Evolutionary conservation across 2,888 invertebrate species (phyloP).

Genomic region (Pocota personata): DNA sequence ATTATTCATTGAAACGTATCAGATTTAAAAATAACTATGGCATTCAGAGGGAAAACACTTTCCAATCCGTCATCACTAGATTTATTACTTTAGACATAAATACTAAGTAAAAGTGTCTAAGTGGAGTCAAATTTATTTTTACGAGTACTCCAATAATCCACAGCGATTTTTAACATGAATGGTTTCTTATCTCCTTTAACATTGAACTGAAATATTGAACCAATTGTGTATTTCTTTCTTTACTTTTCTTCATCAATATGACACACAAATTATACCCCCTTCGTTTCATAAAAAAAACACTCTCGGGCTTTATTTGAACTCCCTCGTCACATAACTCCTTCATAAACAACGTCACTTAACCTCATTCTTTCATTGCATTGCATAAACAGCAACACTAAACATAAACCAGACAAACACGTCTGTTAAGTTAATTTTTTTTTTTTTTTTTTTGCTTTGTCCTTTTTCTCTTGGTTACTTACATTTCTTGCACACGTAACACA

Average conservation of each 20-base stretch:
- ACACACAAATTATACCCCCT: neutral
- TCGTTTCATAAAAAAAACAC: neutral
- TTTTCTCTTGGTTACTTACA: conserved; percentile 34
- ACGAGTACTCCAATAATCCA: too few species aligned
- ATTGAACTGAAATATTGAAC: neutral
- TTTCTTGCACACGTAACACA: conserved; percentile 51
- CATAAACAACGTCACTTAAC: conserved; percentile 15
- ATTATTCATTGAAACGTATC: too few species aligned
- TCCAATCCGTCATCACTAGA: too few species aligned
- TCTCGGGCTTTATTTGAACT: neutral
- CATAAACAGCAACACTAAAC: neutral
- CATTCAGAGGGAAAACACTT: too few species aligned
- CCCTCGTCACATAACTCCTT: neutral
- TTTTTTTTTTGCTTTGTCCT: conserved; percentile 15
- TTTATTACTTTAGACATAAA: too few species aligned
- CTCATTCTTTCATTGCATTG: conserved; percentile 14
- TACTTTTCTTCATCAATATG: neutral
- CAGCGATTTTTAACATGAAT: too few species aligned
- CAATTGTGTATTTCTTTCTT: neutral
- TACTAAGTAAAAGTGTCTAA: too few species aligned
- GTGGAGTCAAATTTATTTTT: too few species aligned
- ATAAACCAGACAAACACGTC: neutral
- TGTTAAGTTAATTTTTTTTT: neutral
- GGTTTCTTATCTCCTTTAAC: neutral
- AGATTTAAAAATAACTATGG: too few species aligned